Conservation (phyloP, 2,888 invertebrate species). For the Dysmachus trigonus region DNA sequence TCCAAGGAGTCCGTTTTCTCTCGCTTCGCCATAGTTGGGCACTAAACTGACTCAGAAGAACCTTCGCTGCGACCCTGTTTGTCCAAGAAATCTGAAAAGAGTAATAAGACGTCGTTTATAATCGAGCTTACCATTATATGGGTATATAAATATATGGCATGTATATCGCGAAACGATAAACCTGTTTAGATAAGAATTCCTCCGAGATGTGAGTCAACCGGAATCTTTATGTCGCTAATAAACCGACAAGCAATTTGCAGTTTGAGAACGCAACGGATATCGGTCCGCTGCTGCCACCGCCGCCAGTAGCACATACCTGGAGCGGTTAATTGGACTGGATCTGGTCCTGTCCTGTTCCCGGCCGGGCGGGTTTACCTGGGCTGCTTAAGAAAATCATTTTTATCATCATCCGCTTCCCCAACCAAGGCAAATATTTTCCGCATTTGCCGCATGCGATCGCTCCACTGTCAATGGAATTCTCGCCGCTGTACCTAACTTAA, state of each 20-base stretch:
- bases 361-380: neutral
- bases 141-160: too few species aligned
- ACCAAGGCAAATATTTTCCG: conserved; percentile 3
- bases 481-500: neutral
- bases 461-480: conserved; percentile 24
- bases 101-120: neutral
- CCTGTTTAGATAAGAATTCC: conserved; percentile 16
- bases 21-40: conserved; percentile 46
- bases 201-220: conserved; percentile 19
- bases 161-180: conserved; percentile 7
- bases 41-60: neutral
- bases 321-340: conserved; percentile 19
- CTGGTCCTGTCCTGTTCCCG: neutral
- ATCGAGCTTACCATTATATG: neutral
- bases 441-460: neutral
- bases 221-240: conserved; percentile 29
- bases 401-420: neutral
- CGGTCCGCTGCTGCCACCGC: neutral
- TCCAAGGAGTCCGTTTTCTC: conserved; percentile 52
- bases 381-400: neutral
- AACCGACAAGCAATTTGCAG: conserved; percentile 32
- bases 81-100: neutral
- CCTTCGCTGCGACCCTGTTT: neutral
- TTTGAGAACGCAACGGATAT: neutral
- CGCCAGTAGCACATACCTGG: conserved; percentile 2